These are phyloP conservation scores for Lophius piscatorius DNA, from an alignment of 2,113 vertebrate genomes.

Conservation along the genomic window DNA sequence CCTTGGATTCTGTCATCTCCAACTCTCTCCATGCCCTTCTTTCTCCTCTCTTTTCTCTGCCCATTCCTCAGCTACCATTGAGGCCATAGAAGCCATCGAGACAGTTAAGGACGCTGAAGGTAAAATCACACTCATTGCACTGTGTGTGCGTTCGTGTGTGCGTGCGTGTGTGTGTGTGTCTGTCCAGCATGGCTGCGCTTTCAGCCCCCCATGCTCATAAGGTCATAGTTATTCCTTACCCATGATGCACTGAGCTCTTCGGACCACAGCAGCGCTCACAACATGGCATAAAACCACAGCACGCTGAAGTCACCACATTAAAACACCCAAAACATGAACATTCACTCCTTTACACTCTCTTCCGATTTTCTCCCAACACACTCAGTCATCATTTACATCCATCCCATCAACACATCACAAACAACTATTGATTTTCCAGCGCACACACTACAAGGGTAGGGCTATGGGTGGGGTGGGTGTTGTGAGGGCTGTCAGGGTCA, in stretches of 20 bases:
- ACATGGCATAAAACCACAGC: constrained; percentile 28
- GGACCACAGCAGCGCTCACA: constrained; percentile 49
- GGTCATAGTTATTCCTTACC: constrained; percentile 63
- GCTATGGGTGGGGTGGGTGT: constrained; percentile 44
- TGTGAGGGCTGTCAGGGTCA: constrained; percentile 18
- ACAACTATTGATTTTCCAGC: neutral
- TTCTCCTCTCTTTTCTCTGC: constrained; percentile 42
- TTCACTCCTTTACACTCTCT: neutral
- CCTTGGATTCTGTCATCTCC: constrained; percentile 52
- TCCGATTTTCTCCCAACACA: neutral
- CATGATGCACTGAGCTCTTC: constrained; percentile 64
- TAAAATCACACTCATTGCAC: constrained; percentile 73
- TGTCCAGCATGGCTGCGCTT: constrained; percentile 8
- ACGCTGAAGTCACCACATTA: constrained; percentile 36
- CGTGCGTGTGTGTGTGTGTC: constrained; percentile 15
- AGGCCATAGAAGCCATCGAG: constrained; percentile 84
- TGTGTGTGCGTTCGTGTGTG: constrained; percentile 37
- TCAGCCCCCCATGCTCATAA: constrained; percentile 65
- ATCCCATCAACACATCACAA: neutral
- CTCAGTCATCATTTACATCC: constrained; percentile 2
- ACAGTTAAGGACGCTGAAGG: constrained; percentile 81
- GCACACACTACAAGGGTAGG: constrained; percentile 21
- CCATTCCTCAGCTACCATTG: constrained; percentile 81
- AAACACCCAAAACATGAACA: constrained; percentile 29
- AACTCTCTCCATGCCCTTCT: constrained; percentile 40